A percentile compares a stretch with the other conserved stretches of the same genome.
These are phyloP conservation scores for Sphenopsis melanotis DNA, from an alignment of 2,797 vertebrate species.

Conservation along the genomic window DNA sequence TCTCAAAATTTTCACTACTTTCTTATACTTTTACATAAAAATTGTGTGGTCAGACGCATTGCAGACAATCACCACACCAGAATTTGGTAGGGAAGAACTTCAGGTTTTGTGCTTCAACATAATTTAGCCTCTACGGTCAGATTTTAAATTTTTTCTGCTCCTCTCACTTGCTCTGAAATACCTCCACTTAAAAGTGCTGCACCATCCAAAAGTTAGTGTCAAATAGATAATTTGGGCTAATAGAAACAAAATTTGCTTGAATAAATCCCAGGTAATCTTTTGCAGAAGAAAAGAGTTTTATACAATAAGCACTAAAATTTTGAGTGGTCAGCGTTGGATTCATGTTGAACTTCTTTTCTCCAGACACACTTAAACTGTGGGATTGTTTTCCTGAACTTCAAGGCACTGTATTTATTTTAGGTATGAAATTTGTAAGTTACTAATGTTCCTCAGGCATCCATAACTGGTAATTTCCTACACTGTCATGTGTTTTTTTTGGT, in stretches of 20 bases:
- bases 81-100: not conserved
- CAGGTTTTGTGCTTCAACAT: accelerated
- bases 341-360: not conserved
- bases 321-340: accelerated
- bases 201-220: not conserved
- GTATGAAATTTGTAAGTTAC: not conserved
- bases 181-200: not conserved
- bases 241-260: not conserved
- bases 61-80: not conserved
- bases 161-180: not conserved
- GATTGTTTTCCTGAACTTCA: not conserved
- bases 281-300: not conserved
- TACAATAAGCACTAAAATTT: not conserved
- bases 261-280: not conserved
- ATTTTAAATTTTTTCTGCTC: not conserved
- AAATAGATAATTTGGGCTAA: not conserved
- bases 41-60: not conserved
- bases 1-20: not conserved
- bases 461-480: not conserved
- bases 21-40: not conserved
- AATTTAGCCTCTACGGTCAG: not conserved
- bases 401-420: not conserved
- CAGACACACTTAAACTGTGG: not conserved
- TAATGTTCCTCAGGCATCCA: not conserved
- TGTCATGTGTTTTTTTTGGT: not conserved